These are phyloP conservation scores for Perca fluviatilis DNA, from an alignment of 2,113 vertebrate genomes.

Conservation along the genomic window DNA sequence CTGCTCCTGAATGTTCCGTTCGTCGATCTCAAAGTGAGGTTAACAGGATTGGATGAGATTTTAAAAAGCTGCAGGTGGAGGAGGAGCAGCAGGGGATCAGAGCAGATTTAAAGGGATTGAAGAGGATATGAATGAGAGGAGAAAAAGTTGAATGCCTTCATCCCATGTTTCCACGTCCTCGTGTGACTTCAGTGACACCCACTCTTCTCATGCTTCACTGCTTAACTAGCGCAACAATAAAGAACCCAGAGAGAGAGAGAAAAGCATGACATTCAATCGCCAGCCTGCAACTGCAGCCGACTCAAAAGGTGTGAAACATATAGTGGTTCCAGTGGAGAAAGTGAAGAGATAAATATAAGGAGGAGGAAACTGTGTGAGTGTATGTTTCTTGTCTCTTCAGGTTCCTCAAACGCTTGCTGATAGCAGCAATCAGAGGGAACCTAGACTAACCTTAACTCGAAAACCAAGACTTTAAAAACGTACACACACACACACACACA, in stretches of 20 bases:
- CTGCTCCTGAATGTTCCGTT: background rate
- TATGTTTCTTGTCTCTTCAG: slow-evolving; percentile 31
- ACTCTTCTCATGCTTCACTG: background rate
- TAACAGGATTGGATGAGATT: slow-evolving; percentile 33
- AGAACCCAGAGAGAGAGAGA: background rate
- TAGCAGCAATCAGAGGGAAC: slow-evolving; percentile 6
- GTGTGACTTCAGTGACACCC: background rate
- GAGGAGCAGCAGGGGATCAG: slow-evolving; percentile 27
- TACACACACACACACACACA: background rate
- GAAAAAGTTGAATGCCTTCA: slow-evolving; percentile 8
- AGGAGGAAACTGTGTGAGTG: slow-evolving; percentile 8
- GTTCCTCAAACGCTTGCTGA: slow-evolving; percentile 17
- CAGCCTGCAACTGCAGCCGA: background rate
- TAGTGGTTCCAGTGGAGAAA: background rate
- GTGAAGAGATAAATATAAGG: slow-evolving; percentile 20
- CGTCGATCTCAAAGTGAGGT: background rate
- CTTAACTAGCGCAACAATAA: background rate
- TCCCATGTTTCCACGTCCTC: background rate
- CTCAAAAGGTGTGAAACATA: background rate
- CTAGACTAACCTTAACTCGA: too few species aligned
- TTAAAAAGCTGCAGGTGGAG: slow-evolving; percentile 5
- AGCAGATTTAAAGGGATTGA: slow-evolving; percentile 28
- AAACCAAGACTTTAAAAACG: too few species aligned
- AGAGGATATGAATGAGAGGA: slow-evolving; percentile 10
- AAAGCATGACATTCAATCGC: background rate